A percentile compares a stretch with the other conserved stretches of the same genome.
Evolutionary conservation across 2,797 vertebrate species (phyloP).

Genomic region (Coregonus ussuriensis): DNA sequence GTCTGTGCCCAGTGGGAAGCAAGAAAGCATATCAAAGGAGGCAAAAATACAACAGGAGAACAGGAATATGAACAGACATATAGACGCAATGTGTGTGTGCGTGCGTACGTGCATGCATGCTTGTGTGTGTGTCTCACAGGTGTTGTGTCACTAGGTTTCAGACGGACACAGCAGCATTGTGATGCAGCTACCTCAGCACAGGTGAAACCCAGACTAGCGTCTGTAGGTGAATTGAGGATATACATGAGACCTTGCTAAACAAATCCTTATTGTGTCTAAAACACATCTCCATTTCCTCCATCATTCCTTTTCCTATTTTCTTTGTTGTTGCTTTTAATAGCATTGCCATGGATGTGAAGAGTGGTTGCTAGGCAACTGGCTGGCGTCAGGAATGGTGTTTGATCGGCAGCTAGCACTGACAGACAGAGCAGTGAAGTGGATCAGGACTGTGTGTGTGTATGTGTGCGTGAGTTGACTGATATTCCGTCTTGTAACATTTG

Average conservation of each 20-base stretch:
- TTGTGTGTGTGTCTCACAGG: not conserved
- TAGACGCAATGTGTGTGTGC: not conserved
- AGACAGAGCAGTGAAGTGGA: conserved; percentile 47
- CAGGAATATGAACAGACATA: not conserved
- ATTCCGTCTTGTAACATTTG: not conserved
- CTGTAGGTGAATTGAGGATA: not conserved
- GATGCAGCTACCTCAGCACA: not conserved
- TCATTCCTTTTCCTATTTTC: conserved; percentile 49
- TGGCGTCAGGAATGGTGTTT: conserved; percentile 71
- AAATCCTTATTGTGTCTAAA: conserved; percentile 8
- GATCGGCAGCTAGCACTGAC: conserved; percentile 64
- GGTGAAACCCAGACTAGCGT: not conserved
- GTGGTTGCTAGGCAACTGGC: conserved; percentile 81
- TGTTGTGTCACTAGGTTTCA: not conserved
- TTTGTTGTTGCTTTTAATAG: conserved; percentile 76
- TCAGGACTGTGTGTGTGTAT: conserved; percentile 19
- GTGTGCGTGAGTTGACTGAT: not conserved
- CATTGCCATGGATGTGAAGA: conserved; percentile 73
- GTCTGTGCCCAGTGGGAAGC: not conserved
- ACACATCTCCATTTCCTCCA: conserved; percentile 39
- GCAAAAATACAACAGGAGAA: not conserved
- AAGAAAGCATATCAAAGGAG: not conserved
- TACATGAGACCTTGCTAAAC: not conserved
- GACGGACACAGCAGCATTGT: not conserved
- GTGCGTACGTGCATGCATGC: not conserved